Conservation (phyloP, 53 echinoderm and acorn worm genomes). For the Holothuria leucospilota region DNA sequence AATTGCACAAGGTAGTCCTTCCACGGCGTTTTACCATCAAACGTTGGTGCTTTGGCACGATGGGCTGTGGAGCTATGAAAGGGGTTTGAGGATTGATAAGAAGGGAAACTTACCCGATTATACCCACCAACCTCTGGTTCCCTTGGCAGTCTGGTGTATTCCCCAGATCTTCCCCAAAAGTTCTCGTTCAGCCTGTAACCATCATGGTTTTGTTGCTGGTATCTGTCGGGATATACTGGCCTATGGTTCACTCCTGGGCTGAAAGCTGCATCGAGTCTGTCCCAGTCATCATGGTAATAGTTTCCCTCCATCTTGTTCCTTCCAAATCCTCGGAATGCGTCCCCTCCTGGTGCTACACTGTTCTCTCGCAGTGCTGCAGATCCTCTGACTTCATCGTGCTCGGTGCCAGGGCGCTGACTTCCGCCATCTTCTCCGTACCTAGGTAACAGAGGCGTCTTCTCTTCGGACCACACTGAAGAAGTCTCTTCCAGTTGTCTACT, state of each 20-base stretch:
- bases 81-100: not conserved
- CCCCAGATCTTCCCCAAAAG: too few relatives aligned
- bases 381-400: not conserved
- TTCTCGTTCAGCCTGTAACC: not conserved
- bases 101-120: not conserved
- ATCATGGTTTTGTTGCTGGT: not conserved
- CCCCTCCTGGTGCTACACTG: too few relatives aligned
- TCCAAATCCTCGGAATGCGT: too few relatives aligned
- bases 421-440: not conserved
- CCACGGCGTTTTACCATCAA: conserved; percentile 65
- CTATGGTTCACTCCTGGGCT: too few relatives aligned
- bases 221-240: too few relatives aligned
- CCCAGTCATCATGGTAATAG: too few relatives aligned
- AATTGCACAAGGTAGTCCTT: conserved; percentile 68
- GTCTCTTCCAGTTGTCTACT: not conserved
- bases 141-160: too few relatives aligned
- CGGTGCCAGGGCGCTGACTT: not conserved
- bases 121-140: not conserved
- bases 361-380: too few relatives aligned
- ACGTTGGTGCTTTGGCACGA: conserved; percentile 17
- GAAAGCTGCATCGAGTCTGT: too few relatives aligned
- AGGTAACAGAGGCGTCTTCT: not conserved
- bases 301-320: too few relatives aligned
- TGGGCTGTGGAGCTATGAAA: not conserved
- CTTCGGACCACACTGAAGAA: not conserved